Evolutionary conservation across 2,113 vertebrate species (phyloP), one percentile per base, ranked within the genome.

Genomic region (Leucoraja erinaceus): DNA sequence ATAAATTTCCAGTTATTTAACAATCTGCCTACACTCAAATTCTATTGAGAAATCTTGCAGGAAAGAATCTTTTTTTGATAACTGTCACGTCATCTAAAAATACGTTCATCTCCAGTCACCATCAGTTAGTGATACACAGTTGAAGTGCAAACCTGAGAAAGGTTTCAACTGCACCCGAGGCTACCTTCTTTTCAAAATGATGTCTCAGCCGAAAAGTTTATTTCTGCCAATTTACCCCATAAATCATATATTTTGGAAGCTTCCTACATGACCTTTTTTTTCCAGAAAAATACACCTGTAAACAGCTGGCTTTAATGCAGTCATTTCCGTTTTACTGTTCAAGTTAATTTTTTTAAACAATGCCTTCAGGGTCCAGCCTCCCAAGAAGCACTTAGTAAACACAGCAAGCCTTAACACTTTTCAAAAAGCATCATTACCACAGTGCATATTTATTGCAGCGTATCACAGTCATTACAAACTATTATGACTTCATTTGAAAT

Each of bases 401-500:
- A 91, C 63, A 91, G 88, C 88, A 47, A 72, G 88, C 33, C 25
- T 88, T 63, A 63, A 88, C 28, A 7, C 59, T 63, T 88, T 88
- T 88, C 59, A 88, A 88, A 88, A 59, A 59, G 6, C 83, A 88
- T 68, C 88, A 91, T 91, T 38, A 70, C 88, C 61, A 33, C 25
- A 38, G 16, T 12, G 88, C 20, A 91, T 47, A 91, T 91, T 91
- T 91, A 47, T 33, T 47, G 88, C n/a, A 38, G 33, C 72, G 63
- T 91, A 72, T 72, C 33, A 72, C 66, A 91, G 72, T 70, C 66
- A 70, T 72, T 72, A 72, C 63, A 72, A 88, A 88, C 59, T 88
- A 31, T 88, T 88, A 88, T 88, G 63, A 88, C 83, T 88, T 88
- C 68, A 91, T 91, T 91, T 91, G 31, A 93, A 93, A 94, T 90